These are phyloP conservation scores for Lasioglossum lativentre DNA, from an alignment of 2,888 invertebrate genomes.

Conservation along the genomic window DNA sequence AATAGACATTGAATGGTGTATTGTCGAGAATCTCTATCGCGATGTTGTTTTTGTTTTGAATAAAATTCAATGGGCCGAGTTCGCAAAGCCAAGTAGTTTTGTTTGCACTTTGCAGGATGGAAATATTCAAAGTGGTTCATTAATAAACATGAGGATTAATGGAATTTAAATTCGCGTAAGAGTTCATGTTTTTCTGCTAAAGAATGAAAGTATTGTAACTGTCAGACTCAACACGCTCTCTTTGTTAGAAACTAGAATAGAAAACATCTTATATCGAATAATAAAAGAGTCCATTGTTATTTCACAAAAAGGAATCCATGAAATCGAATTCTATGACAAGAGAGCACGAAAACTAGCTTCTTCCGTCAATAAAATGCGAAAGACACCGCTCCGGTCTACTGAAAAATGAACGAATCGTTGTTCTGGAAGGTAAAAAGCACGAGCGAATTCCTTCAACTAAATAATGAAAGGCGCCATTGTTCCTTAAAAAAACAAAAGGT, in stretches of 20 bases:
- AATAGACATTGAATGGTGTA: background rate
- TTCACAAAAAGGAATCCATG: background rate
- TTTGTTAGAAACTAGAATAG: background rate
- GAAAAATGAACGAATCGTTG: background rate
- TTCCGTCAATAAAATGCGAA: background rate
- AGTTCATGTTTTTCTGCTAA: background rate
- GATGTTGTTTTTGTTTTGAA: background rate
- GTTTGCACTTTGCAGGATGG: background rate
- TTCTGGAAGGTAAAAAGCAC: background rate
- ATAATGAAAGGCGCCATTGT: background rate
- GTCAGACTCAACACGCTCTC: background rate
- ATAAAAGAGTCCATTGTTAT: background rate
- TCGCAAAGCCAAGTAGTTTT: background rate
- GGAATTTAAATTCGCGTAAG: background rate
- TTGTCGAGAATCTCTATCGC: background rate
- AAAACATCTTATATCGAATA: background rate
- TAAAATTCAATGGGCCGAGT: background rate
- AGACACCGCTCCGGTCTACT: background rate
- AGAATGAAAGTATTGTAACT: background rate
- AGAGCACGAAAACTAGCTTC: background rate
- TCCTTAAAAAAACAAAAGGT: background rate
- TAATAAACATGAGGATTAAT: background rate
- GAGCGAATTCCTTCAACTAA: background rate
- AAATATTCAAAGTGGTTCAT: background rate
- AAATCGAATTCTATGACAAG: background rate